A percentile compares a stretch with the other conserved stretches of the same genome.
These are phyloP conservation scores for Hylyphantes graminicola DNA, from an alignment of 1,140 invertebrate genomes.

Conservation along the genomic window DNA sequence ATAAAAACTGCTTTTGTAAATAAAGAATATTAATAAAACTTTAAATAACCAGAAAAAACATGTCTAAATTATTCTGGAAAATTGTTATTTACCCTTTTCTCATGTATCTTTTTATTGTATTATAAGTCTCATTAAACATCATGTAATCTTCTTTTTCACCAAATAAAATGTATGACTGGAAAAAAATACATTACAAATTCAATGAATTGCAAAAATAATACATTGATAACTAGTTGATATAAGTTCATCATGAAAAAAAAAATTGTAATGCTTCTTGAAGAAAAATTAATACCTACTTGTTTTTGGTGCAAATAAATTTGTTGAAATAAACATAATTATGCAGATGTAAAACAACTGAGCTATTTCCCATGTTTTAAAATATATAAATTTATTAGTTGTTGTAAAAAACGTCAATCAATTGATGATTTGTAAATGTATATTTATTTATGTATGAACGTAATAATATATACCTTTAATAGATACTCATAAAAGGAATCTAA, in stretches of 20 bases:
- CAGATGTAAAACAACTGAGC: too few species aligned
- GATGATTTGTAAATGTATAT: not conserved
- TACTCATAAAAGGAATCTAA: conserved; percentile 80
- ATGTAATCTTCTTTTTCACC: conserved; percentile 73
- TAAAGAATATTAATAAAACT: not conserved
- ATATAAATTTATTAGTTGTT: not conserved
- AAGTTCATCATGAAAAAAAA: not conserved
- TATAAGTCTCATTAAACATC: conserved; percentile 76
- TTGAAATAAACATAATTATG: too few species aligned
- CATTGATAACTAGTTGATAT: not conserved
- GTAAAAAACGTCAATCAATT: not conserved
- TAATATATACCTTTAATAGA: conserved; percentile 72
- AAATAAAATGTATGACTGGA: conserved; percentile 75
- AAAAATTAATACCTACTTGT: not conserved
- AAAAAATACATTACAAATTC: conserved; percentile 33
- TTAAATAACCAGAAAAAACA: conserved; percentile 2
- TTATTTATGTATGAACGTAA: not conserved
- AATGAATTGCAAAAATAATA: not conserved
- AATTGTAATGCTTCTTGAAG: not conserved
- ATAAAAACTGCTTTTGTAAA: not conserved
- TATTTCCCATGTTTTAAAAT: too few species aligned
- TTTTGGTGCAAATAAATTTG: not conserved
- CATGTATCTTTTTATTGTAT: conserved; percentile 74
- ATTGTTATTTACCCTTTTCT: conserved; percentile 70
- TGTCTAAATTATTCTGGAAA: conserved; percentile 10